Evolutionary conservation across 2,888 invertebrate species (phyloP), one percentile per base, ranked within the genome.

Genomic region (Hypomecis punctinalis): DNA sequence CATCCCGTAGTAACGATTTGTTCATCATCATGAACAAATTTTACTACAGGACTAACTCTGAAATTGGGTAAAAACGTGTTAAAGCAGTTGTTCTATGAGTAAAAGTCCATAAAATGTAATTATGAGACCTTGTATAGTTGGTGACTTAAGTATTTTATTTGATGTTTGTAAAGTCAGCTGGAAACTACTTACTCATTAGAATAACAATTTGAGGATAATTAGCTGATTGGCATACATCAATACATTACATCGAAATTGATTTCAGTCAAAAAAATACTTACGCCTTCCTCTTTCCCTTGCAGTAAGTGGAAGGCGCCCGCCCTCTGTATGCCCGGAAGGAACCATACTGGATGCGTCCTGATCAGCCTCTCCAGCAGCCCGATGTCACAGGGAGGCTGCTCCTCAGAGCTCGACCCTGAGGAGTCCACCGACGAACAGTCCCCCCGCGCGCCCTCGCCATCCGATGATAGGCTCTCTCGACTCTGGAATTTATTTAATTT

Each of bases 311-410:
- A 97, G 36, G 98, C 98, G 5, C 98, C 98, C 61, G 97, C 97
- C 72, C 99, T 94, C 82, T 98, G 98, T 58, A 99, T 97, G 45
- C 98, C 97, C 0, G 98, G 97, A 68, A 99, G 94, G 88, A 97
- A 98, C 99, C 99, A 99, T 79, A 99, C 97, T 48, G 98, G 97
- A 90, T 98, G 98, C 40, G 98, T 97, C 73, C 98, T 95, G 82
- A 98, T 96, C 75, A 99, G 94, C 71, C 98, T 94, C 87, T 99
- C 98, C 81, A 97, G 94, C 71, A 98, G 91, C 33, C 96, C 96
- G 81, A 98, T 96, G 92, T 96, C 97, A 86, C 97, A 97, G 70
- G 97, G 96, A 69, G 96, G 96, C 78, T 95, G 95, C 81, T 95
- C 95, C 72, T 94, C 95, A 63, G 93, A 94, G 51, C 93, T 94